Conservation (phyloP, 2,888 invertebrate species). For the Adela reaumurella region DNA sequence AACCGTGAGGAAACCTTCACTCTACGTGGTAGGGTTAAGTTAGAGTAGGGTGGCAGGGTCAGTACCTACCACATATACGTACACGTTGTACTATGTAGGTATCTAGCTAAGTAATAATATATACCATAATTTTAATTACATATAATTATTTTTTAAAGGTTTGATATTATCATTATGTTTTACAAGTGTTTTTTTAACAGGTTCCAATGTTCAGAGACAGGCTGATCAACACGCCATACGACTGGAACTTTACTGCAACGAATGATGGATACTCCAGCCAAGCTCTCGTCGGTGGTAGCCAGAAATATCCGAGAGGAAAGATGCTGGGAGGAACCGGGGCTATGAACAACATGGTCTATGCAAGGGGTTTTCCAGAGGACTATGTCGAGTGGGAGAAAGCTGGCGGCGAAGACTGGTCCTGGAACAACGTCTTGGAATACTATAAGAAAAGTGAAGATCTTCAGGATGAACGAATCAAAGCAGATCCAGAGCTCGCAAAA, state of each 20-base stretch:
- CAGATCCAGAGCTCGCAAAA: constrained; percentile 22
- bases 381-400: constrained; percentile 33
- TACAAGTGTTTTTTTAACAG: too few relatives aligned
- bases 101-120: too few relatives aligned
- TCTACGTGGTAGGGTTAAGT: too few relatives aligned
- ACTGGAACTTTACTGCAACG: constrained; percentile 38
- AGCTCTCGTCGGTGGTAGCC: constrained; percentile 22
- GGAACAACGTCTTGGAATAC: constrained; percentile 29
- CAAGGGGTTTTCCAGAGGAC: constrained; percentile 33
- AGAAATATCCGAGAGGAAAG: constrained; percentile 32
- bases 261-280: constrained; percentile 27
- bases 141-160: too few relatives aligned
- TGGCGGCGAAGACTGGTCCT: constrained; percentile 27
- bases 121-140: too few relatives aligned
- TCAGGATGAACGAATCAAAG: constrained; percentile 28
- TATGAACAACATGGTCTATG: constrained; percentile 38
- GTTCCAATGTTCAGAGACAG: constrained; percentile 26
- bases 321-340: constrained; percentile 40
- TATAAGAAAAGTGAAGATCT: constrained; percentile 37
- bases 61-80: too few relatives aligned
- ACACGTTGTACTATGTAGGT: too few relatives aligned
- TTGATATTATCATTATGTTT: too few relatives aligned
- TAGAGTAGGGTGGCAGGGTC: too few relatives aligned
- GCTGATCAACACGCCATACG: constrained; percentile 24
- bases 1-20: too few relatives aligned